Percentiles rank a stretch among this genome's conserved stretches.
Evolutionary conservation across 2,797 vertebrate species (phyloP).

Genomic region (Acipenser transmontanus): DNA sequence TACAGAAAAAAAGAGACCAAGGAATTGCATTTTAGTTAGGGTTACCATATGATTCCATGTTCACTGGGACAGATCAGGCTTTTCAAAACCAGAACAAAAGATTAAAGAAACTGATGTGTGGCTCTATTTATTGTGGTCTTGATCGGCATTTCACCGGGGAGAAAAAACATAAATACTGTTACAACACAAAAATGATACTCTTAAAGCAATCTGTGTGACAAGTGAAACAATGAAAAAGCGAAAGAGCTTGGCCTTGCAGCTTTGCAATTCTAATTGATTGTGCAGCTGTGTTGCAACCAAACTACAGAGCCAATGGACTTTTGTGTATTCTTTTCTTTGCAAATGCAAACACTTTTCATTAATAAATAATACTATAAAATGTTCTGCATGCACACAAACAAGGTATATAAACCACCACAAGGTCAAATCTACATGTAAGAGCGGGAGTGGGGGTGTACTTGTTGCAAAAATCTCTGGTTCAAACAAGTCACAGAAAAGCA

Average conservation of each 20-base stretch:
- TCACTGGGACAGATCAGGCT: background rate
- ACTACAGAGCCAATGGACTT: conserved; percentile 55
- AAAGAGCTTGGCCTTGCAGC: conserved; percentile 40
- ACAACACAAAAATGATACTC: conserved; percentile 65
- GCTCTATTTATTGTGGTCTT: conserved; percentile 68
- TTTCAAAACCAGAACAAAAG: conserved; percentile 1
- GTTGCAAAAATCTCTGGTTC: conserved; percentile 43
- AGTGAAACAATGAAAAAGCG: conserved; percentile 66
- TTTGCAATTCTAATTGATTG: conserved; percentile 51
- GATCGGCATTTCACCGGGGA: conserved; percentile 68
- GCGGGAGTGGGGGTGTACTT: conserved; percentile 13
- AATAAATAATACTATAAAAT: conserved; percentile 83
- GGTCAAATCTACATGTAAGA: conserved; percentile 59
- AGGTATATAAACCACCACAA: conserved; percentile 63
- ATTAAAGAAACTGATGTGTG: conserved; percentile 21
- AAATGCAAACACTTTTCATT: conserved; percentile 67
- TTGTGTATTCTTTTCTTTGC: conserved; percentile 43
- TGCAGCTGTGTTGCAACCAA: conserved; percentile 49
- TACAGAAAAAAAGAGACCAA: too few species aligned
- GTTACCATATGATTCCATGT: background rate
- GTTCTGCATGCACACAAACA: conserved; percentile 61
- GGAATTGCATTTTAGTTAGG: too few species aligned
- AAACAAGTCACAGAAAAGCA: conserved; percentile 68
- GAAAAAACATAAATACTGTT: conserved; percentile 68
- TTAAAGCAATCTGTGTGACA: conserved; percentile 65